Evolutionary conservation across 2,797 vertebrate genomes (phyloP).

Genomic region (Merluccius polli): DNA sequence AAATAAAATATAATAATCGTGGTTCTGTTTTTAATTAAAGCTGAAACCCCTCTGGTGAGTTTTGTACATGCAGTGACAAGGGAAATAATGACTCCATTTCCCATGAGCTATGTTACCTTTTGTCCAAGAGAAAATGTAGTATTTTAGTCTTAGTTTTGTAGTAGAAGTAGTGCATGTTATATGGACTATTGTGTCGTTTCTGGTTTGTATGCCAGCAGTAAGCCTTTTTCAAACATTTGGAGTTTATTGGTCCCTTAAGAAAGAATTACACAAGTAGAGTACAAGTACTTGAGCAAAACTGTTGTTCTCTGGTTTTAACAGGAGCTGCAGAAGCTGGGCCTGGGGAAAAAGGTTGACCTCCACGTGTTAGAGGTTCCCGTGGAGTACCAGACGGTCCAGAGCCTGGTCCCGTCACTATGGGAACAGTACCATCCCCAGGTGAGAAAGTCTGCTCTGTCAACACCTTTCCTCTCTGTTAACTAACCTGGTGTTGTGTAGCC

Average conservation of each 20-base stretch:
- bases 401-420: conserved; percentile 88
- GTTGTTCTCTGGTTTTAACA: conserved; percentile 40
- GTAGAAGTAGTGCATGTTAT: background rate
- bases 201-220: background rate
- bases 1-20: background rate
- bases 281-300: background rate
- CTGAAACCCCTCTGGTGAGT: background rate
- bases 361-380: conserved; percentile 90
- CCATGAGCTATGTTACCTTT: background rate
- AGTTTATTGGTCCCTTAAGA: background rate
- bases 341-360: conserved; percentile 83
- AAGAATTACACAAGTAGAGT: background rate
- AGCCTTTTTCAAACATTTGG: background rate
- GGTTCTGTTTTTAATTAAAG: background rate
- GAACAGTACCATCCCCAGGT: conserved; percentile 89
- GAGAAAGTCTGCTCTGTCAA: conserved; percentile 37
- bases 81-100: background rate
- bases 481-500: background rate
- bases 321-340: conserved; percentile 91
- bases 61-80: background rate
- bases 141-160: background rate
- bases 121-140: background rate
- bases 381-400: conserved; percentile 89
- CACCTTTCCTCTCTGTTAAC: background rate
- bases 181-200: background rate